phyloP scores from a whole-genome alignment of 1,140 invertebrate species.

The Physella acuta region DNA sequence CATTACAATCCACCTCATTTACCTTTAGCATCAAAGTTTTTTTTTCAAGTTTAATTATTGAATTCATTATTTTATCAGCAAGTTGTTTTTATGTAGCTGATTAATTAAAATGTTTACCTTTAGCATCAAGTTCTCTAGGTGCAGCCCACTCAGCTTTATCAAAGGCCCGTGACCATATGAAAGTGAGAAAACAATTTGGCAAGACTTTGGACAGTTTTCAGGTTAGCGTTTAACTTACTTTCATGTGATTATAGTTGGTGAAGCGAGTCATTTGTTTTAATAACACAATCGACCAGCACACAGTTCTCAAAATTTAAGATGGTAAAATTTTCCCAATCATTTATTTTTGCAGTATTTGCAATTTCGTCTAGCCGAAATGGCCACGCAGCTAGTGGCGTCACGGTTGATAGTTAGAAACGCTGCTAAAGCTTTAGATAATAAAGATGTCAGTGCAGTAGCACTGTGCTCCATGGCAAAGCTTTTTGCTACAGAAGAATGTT shows the following conservation, averaged over 20 bases:
- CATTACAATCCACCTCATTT: too few species aligned
- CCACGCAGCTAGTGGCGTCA: conserved; percentile 65
- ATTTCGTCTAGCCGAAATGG: conserved; percentile 68
- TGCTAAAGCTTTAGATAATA: conserved; percentile 62
- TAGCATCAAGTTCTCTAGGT: conserved; percentile 68
- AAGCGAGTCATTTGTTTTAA: too few species aligned
- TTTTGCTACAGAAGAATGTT: conserved; percentile 67
- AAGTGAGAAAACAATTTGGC: conserved; percentile 67
- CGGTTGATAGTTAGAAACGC: conserved; percentile 66
- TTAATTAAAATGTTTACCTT: too few species aligned
- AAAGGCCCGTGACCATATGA: conserved; percentile 63
- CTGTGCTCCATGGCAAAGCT: conserved; percentile 69
- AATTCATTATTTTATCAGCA: not conserved
- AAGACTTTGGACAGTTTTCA: conserved; percentile 66
- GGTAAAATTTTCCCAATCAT: too few species aligned
- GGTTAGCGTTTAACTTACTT: too few species aligned
- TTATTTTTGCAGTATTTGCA: conserved; percentile 69
- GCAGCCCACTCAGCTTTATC: conserved; percentile 66
- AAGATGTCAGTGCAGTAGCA: conserved; percentile 61
- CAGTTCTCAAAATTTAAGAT: too few species aligned
- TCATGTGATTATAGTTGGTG: not conserved
- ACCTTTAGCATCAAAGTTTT: not conserved
- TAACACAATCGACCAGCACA: too few species aligned
- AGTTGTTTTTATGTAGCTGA: too few species aligned
- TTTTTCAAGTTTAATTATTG: too few species aligned